A percentile compares a stretch with the other conserved stretches of the same genome.
These are phyloP conservation scores for Neotragus moschatus DNA, from an alignment of 2,113 vertebrate species.

Conservation along the genomic window DNA sequence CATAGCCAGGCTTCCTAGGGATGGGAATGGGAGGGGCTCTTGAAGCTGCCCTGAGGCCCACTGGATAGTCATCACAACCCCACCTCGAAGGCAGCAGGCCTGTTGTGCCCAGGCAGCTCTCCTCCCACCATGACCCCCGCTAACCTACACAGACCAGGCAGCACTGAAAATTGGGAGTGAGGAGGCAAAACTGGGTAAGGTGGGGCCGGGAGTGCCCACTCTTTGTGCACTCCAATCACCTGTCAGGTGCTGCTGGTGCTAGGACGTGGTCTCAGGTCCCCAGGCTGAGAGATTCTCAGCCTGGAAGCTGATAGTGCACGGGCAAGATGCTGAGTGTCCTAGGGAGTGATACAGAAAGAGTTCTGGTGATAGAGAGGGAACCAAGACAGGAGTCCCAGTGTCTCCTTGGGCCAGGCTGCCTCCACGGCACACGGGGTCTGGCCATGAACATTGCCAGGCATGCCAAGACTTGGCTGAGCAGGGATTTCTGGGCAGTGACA, in stretches of 20 bases:
- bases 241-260: not conserved
- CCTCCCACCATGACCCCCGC: fast-evolving
- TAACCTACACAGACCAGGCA: not conserved
- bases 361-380: not conserved
- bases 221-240: not conserved
- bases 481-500: fast-evolving
- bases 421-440: fast-evolving
- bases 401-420: not conserved
- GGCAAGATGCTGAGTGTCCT: not conserved
- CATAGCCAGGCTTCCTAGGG: not conserved
- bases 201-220: fast-evolving
- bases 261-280: fast-evolving
- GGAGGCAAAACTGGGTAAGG: not conserved
- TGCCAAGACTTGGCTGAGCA: not conserved
- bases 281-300: fast-evolving
- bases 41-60: not conserved
- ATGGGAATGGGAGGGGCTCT: not conserved
- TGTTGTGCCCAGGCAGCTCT: not conserved
- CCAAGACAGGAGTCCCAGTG: not conserved
- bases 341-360: not conserved
- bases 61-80: not conserved
- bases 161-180: not conserved
- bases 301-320: not conserved
- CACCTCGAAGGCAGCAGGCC: not conserved
- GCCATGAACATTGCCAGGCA: not conserved